Base-by-base conservation (phyloP, 2,797 vertebrate genomes). In the Epinephelus awoara region DNA sequence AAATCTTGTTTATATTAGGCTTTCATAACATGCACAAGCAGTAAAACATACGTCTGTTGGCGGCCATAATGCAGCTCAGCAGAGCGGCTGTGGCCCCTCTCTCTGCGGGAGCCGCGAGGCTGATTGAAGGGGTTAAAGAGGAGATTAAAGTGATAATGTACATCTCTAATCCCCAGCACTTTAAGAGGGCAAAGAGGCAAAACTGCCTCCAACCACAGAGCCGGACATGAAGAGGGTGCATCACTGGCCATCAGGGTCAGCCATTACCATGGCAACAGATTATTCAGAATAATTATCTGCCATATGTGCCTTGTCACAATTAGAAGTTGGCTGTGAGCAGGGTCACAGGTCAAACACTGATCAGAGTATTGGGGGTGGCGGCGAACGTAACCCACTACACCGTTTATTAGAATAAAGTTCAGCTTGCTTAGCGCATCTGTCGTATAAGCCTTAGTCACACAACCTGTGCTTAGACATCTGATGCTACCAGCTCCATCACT, bases 61-160 rank as follows among this genome's bases (percentile, higher is more conserved):
- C n/a, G 68, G 49, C 84, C 82, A 70, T 75, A 75, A 42, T 84
- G 84, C 29, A 54, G 85, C 84, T 84, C 64, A 15, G 67, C 50
- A 5, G 75, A 69, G 76, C 17, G 64, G 54, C 72, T 17, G 63
- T 25, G 54, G 11, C 38, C 34, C 6, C 55, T 72, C 76, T 38
- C 58, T 82, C 71, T 40, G 67, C 21, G 13, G 77, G 77, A 75
- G 84, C 64, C 25, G 44, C 5, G 0, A 50, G 59, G 61, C 82
- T 56, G 82, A 79, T 83, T 75, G 88, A 92, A 90, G 58, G 74
- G 88, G 86, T 89, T 91, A 91, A 92, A 92, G 88, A 86, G 88
- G 88, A 92, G 93, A 94, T 94, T 94, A 95, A 89, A 91, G 87
- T 63, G 86, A 94, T 94, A 92, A 92, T 92, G 90, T 93, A 88